Evolutionary conservation across 2,797 vertebrate genomes (phyloP), one percentile per base, ranked within the genome.

Genomic region (Lithobates sylvaticus): DNA sequence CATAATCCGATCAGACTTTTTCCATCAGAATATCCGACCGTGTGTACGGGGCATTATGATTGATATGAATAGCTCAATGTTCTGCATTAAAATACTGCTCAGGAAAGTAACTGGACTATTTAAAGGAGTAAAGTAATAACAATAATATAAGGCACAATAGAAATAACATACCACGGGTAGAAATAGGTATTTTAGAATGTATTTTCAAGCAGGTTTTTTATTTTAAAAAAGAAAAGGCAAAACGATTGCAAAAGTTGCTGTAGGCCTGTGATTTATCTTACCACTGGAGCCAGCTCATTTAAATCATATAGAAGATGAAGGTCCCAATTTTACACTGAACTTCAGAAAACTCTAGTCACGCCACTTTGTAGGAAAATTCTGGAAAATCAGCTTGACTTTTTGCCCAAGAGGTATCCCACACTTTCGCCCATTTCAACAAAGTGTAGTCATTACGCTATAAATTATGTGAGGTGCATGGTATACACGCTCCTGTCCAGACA

Each of bases 401-500:
- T 67, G 65, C 26, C 65, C 13, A 67, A 29, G 27, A 29, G 65
- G 16, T 67, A 47, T 47, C 42, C 44, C 23, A 74, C n/a, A 27
- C 44, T 15, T 44, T 50, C 34, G n/a, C 10, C 42, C 26, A 47
- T 47, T 74, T 74, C 23, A 73, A 44, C 27, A 29, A 42, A 74
- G 12, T 50, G 5, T 74, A 47, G 23, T 74, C 42, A 74, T 50
- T 74, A 26, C 26, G 2, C 72, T 47, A 39, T 74, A 74, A 47
- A 74, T n/a, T 73, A 67, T 29, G n/a, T 67, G 65, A 67, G 71
- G 71, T 73, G 36, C 71, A 26, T 26, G 18, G 36, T 73, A 44
- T 73, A 42, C 10, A 44, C 39, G 36, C 71, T 73, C 23, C 39
- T 73, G 71, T 44, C 65, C 72, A 74, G 42, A 50, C 80, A 82